A percentile compares a stretch with the other conserved stretches of the same genome.
Conservation (phyloP, 2,797 vertebrate genomes). For the Sardinella longiceps region DNA sequence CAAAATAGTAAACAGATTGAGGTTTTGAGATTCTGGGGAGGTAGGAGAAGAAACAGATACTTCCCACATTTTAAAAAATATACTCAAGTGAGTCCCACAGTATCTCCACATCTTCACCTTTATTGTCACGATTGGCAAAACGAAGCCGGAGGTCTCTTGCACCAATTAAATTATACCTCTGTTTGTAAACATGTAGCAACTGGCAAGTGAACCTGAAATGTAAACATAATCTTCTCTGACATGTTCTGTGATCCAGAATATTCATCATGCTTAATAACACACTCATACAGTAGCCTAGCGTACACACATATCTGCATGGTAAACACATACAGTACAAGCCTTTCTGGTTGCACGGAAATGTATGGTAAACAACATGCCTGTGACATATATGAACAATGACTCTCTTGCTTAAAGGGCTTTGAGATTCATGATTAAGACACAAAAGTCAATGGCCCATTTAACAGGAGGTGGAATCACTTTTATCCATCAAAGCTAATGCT, state of each 20-base stretch:
- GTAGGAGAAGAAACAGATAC: no score
- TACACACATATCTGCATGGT: not conserved
- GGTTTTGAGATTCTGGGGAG: no score
- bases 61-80: not conserved
- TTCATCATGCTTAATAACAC: not conserved
- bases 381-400: no score
- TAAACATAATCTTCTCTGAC: not conserved
- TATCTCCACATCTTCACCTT: not conserved
- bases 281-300: not conserved
- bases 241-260: not conserved
- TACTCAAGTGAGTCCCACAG: not conserved
- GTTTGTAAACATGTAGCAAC: not conserved
- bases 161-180: not conserved
- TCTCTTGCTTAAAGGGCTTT: not conserved
- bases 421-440: not conserved
- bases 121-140: not conserved
- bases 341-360: not conserved
- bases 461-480: not conserved
- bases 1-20: not conserved
- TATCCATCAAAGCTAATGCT: not conserved
- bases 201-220: not conserved
- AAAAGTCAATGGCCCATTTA: not conserved
- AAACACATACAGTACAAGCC: not conserved
- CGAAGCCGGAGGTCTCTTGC: not conserved
- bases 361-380: slow-evolving; percentile 8